Evolutionary conservation across 1,140 invertebrate species (phyloP).

Genomic region (Aphelenchoides besseyi): DNA sequence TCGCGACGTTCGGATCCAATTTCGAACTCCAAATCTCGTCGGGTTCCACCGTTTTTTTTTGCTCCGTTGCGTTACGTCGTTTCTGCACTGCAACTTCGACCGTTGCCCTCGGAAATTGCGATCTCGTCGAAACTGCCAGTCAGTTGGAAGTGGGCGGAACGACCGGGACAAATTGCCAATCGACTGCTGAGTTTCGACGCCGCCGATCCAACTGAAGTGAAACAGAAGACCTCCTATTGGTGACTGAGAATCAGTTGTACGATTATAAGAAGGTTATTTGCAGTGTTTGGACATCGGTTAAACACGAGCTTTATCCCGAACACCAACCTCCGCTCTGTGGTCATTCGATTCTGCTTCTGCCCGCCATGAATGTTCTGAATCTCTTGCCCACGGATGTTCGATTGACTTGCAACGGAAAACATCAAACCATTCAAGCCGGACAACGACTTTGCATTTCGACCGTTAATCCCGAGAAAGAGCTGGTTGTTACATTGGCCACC

Average conservation of each 20-base stretch:
- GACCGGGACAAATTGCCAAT: slow-evolving; percentile 21
- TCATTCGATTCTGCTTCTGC: slow-evolving; percentile 78
- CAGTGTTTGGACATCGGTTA: slow-evolving; percentile 77
- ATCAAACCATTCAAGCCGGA: slow-evolving; percentile 68
- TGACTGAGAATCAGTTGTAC: too few relatives aligned
- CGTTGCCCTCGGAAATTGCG: not conserved
- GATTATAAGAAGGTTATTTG: too few relatives aligned
- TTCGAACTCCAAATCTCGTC: not conserved
- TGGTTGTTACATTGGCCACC: not conserved
- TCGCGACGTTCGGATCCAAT: slow-evolving; percentile 1
- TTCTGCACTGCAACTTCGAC: slow-evolving; percentile 32
- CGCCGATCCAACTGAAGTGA: too few relatives aligned
- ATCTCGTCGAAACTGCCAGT: not conserved
- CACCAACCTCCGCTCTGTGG: slow-evolving; percentile 70
- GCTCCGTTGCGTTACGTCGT: slow-evolving; percentile 31
- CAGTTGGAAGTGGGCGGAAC: slow-evolving; percentile 27
- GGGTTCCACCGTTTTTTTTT: not conserved
- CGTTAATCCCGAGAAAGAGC: slow-evolving; percentile 42
- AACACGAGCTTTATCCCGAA: slow-evolving; percentile 75
- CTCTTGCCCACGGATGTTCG: slow-evolving; percentile 70
- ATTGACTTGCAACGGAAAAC: slow-evolving; percentile 56
- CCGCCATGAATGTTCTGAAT: slow-evolving; percentile 75
- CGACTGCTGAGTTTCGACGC: not conserved
- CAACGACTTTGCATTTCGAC: slow-evolving; percentile 64
- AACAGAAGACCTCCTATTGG: too few relatives aligned